Evolutionary conservation across 2,888 invertebrate species (phyloP), one percentile per base, ranked within the genome.

Genomic region (Aplocera efformata): DNA sequence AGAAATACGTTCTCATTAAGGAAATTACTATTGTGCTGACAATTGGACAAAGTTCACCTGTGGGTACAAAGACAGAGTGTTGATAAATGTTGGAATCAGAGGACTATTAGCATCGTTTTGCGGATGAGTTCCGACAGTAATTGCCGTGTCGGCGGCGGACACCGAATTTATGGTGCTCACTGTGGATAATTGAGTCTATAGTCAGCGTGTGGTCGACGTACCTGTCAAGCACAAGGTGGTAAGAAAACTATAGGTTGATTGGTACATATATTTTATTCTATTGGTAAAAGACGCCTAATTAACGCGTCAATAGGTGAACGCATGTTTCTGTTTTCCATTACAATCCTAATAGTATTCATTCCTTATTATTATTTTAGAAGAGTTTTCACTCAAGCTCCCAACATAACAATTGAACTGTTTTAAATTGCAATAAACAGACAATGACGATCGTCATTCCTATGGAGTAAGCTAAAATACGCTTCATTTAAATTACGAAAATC

Each of bases 101-200:
- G 82, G 67, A 75, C 79, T 81, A 84, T 84, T 82, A 83, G 80
- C 80, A 77, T 76, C 79, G 82, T 82, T 83, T 81, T 82, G 80
- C 80, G 83, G 85, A 85, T 82, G 84, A 84, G 78, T 75, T 81
- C 75, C 75, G 85, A 82, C 85, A 84, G 82, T 84, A 86, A 86
- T 85, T 81, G 85, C 77, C 80, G 76, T 79, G 81, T 80, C 80
- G 79, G 80, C 72, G 73, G 77, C 72, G 76, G 79, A 72, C 79
- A 70, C 67, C 66, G 73, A 79, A 85, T 85, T 82, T 85, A 86
- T 83, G 70, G 80, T 71, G 58, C 69, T 57, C 77, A 67, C 65
- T 70, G 68, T 63, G 70, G 71, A 69, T 82, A 83, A 84, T 83
- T 81, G 79, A 82, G 79, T 76, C 72, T 68, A 63, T 30, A 29